A percentile compares a stretch with the other conserved stretches of the same genome.
Conservation (phyloP, 2,113 vertebrate species). For the Lethenteron camtschaticum region DNA sequence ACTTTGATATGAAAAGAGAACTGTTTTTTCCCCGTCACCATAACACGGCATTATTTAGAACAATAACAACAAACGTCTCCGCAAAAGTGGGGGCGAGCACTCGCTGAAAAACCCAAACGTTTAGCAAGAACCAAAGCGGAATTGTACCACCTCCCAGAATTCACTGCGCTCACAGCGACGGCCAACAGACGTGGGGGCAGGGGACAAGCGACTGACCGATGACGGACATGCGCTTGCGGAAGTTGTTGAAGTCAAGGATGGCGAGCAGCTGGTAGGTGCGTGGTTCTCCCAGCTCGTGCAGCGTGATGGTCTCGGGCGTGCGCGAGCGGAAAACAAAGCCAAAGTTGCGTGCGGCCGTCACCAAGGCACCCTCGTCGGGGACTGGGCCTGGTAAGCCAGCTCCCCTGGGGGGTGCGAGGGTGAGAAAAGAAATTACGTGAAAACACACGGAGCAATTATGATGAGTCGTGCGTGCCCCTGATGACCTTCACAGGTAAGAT, state of each 20-base stretch:
- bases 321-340: constrained; percentile 69
- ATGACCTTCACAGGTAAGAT: background rate
- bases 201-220: constrained; percentile 29
- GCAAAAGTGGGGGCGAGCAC: too few relatives aligned
- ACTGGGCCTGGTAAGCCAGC: constrained; percentile 69
- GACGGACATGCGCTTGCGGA: constrained; percentile 79
- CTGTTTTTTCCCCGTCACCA: too few relatives aligned
- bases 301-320: constrained; percentile 51
- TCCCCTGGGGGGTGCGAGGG: constrained; percentile 25
- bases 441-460: background rate
- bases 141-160: too few relatives aligned
- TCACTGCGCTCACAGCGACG: too few relatives aligned
- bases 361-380: constrained; percentile 60
- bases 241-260: constrained; percentile 79
- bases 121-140: too few relatives aligned
- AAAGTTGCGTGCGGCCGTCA: constrained; percentile 61
- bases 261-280: constrained; percentile 61
- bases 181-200: too few relatives aligned
- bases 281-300: constrained; percentile 42
- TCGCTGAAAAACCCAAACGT: too few relatives aligned
- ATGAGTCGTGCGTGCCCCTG: too few relatives aligned
- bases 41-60: too few relatives aligned
- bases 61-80: too few relatives aligned
- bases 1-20: too few relatives aligned
- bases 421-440: background rate